Evolutionary conservation across 64 coral and sea anemone genomes (phyloP).

Genomic region (Pocillopora verrucosa): DNA sequence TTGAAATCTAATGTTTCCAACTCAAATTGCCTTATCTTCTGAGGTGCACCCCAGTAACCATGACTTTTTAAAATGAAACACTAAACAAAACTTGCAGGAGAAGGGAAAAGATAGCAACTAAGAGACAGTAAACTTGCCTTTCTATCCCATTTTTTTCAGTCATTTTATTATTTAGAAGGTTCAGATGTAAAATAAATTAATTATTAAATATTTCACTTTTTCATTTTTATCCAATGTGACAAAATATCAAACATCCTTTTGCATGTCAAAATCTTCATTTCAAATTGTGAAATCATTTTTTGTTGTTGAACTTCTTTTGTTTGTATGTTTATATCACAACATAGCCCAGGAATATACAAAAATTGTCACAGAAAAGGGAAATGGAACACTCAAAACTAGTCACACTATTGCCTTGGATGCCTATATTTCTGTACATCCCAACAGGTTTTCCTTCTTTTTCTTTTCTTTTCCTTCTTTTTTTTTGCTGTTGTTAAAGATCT

Average conservation of each 20-base stretch:
- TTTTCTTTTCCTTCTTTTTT: neutral
- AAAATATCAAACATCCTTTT: conserved; percentile 7
- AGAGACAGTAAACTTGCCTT: neutral
- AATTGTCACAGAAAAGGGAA: neutral
- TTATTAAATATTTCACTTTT: conserved; percentile 1
- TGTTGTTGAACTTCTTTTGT: neutral
- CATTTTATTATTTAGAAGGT: neutral
- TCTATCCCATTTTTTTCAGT: neutral
- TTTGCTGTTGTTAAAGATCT: neutral
- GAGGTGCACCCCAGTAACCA: neutral
- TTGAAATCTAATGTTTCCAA: no score
- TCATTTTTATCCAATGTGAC: neutral
- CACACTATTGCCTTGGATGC: neutral
- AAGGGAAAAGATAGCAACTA: neutral
- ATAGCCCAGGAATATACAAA: neutral
- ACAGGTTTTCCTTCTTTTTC: neutral
- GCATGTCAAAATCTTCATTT: conserved; percentile 6
- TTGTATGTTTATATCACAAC: neutral
- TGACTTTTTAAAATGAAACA: neutral
- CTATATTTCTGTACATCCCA: neutral
- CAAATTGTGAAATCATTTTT: neutral
- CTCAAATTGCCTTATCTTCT: no score
- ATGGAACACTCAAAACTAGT: neutral
- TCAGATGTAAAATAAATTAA: neutral
- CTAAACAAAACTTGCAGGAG: neutral